Conservation (phyloP, 2,113 vertebrate genomes). For the Stegastes partitus region DNA sequence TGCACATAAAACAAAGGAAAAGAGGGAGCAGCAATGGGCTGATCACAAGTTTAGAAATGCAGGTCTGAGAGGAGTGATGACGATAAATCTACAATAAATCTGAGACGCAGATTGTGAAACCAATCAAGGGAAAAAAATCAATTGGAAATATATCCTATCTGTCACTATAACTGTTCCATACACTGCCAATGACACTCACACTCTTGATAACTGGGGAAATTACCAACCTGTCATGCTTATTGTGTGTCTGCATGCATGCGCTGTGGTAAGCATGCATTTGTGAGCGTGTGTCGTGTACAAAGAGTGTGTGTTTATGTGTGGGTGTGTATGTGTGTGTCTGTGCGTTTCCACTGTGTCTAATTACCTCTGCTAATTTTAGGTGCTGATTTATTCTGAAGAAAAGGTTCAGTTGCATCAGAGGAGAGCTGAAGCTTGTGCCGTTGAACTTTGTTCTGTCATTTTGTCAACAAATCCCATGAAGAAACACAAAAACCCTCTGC, state of each 20-base stretch:
- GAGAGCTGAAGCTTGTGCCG: neutral
- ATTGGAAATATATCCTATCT: neutral
- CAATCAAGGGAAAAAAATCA: constrained; percentile 49
- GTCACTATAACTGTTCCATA: constrained; percentile 27
- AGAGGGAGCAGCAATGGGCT: neutral
- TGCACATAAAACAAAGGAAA: neutral
- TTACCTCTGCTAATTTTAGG: constrained; percentile 70
- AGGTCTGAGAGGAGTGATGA: constrained; percentile 4
- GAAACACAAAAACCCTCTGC: neutral
- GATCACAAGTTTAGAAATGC: neutral
- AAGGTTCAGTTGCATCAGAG: constrained; percentile 5
- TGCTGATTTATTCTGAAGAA: constrained; percentile 62
- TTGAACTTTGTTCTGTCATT: neutral
- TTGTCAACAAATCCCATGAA: constrained; percentile 18
- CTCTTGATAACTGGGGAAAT: constrained; percentile 33
- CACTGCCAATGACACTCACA: constrained; percentile 62
- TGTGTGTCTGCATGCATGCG: constrained; percentile 26
- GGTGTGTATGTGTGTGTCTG: neutral
- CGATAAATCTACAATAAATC: constrained; percentile 21
- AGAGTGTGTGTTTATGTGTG: constrained; percentile 1
- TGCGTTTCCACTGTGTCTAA: constrained; percentile 28
- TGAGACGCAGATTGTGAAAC: constrained; percentile 44
- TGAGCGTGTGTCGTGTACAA: constrained; percentile 10
- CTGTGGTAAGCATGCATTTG: constrained; percentile 8
- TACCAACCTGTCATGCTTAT: constrained; percentile 15